A percentile compares a stretch with the other conserved stretches of the same genome.
phyloP scores from a whole-genome alignment of 2,797 vertebrate genomes.

The Furcifer pardalis region DNA sequence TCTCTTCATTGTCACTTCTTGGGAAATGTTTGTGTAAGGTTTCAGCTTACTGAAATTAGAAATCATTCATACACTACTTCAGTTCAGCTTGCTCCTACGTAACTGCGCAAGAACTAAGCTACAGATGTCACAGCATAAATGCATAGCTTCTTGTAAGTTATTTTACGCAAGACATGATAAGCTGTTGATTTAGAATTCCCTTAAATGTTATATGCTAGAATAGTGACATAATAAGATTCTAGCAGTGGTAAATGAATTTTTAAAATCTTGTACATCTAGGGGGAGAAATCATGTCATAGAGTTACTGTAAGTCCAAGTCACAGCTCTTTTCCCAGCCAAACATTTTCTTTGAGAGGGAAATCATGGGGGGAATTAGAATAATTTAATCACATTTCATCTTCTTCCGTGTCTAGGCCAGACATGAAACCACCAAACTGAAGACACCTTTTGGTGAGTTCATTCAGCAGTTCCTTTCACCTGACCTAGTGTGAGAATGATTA shows the following conservation, averaged over 20 bases:
- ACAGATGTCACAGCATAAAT: not conserved
- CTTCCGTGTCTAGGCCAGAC: too few relatives aligned
- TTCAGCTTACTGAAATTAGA: not conserved
- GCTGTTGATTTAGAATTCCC: not conserved
- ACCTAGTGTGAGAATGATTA: too few relatives aligned
- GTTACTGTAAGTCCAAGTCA: not conserved
- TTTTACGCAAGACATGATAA: not conserved
- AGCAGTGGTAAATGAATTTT: not conserved
- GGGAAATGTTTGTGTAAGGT: not conserved
- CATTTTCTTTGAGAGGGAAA: not conserved
- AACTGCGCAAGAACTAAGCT: not conserved
- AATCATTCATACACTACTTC: too few relatives aligned
- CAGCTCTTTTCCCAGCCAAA: not conserved
- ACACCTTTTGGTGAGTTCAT: too few relatives aligned
- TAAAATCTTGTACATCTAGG: not conserved
- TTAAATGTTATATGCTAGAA: not conserved
- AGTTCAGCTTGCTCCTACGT: not conserved
- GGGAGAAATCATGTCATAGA: constrained; percentile 6
- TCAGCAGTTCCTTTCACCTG: too few relatives aligned
- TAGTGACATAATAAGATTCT: not conserved
- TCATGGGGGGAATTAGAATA: not conserved
- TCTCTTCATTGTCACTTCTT: too few relatives aligned
- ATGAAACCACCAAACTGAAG: too few relatives aligned
- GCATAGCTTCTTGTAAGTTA: not conserved
- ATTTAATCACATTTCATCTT: not conserved